phyloP scores from a whole-genome alignment of 2,113 vertebrate genomes.

The Rhinichthys klamathensis region DNA sequence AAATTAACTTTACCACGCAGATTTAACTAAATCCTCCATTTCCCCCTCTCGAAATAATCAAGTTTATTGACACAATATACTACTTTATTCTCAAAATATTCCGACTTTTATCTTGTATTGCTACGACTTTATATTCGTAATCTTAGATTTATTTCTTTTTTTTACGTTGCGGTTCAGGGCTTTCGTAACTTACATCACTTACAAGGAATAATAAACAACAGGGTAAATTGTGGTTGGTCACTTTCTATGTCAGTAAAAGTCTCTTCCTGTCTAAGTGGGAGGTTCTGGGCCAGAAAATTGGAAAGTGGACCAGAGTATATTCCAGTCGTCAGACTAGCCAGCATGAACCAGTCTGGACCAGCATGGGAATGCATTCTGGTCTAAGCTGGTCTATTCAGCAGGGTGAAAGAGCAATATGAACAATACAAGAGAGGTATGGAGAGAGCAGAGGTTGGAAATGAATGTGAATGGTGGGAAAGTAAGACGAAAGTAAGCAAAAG shows the following conservation, averaged over 20 bases:
- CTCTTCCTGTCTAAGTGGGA: neutral
- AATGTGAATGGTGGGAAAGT: conserved; percentile 38
- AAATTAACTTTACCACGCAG: too few relatives aligned
- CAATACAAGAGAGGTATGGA: conserved; percentile 20
- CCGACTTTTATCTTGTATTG: too few relatives aligned
- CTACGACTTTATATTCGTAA: too few relatives aligned
- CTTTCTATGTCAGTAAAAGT: neutral
- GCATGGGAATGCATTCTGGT: neutral
- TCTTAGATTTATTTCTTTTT: too few relatives aligned
- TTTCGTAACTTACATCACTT: too few relatives aligned
- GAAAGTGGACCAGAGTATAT: neutral
- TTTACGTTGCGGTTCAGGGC: too few relatives aligned
- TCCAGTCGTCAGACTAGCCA: neutral
- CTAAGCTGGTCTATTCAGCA: conserved; percentile 40
- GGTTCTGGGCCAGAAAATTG: neutral
- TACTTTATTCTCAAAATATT: too few relatives aligned
- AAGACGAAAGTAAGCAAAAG: conserved; percentile 6
- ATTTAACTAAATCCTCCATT: too few relatives aligned
- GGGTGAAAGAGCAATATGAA: conserved; percentile 17
- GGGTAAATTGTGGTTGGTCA: neutral
- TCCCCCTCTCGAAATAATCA: too few relatives aligned
- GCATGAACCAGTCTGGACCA: neutral
- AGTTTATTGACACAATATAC: too few relatives aligned
- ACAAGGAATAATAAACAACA: too few relatives aligned
- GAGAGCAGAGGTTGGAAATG: conserved; percentile 35